phyloP scores from a whole-genome alignment of 1,140 invertebrate species.

The Archivesica marissinica region DNA sequence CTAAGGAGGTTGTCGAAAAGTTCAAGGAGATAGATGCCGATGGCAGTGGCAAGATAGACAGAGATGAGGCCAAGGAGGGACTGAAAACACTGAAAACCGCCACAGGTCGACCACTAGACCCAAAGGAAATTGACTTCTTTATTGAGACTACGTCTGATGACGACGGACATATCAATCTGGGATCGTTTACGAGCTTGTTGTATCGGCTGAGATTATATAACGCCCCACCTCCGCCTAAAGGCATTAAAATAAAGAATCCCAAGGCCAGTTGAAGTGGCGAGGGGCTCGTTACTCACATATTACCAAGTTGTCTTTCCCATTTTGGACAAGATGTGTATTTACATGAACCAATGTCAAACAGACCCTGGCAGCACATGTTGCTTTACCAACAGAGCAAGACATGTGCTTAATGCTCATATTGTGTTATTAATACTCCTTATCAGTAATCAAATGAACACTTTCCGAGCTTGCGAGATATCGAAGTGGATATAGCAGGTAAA shows the following conservation, averaged over 20 bases:
- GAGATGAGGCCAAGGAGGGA: conserved; percentile 66
- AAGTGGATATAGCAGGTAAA: too few relatives aligned
- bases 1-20: conserved; percentile 71
- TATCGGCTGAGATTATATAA: conserved; percentile 78
- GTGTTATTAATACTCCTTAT: too few relatives aligned
- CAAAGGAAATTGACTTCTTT: conserved; percentile 81
- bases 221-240: conserved; percentile 67
- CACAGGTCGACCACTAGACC: conserved; percentile 69
- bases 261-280: not conserved
- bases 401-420: too few relatives aligned
- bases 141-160: conserved; percentile 77
- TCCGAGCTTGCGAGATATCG: too few relatives aligned
- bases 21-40: conserved; percentile 77
- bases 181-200: conserved; percentile 78
- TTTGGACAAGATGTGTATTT: too few relatives aligned
- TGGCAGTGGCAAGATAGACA: conserved; percentile 73
- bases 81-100: conserved; percentile 72
- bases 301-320: conserved; percentile 19
- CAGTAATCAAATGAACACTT: too few relatives aligned
- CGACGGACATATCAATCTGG: conserved; percentile 76
- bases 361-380: too few relatives aligned
- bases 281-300: not conserved
- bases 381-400: too few relatives aligned
- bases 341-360: too few relatives aligned
- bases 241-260: conserved; percentile 43